A percentile compares a stretch with the other conserved stretches of the same genome.
Conservation (phyloP, 1,140 invertebrate genomes). For the Halictus rubicundus region DNA sequence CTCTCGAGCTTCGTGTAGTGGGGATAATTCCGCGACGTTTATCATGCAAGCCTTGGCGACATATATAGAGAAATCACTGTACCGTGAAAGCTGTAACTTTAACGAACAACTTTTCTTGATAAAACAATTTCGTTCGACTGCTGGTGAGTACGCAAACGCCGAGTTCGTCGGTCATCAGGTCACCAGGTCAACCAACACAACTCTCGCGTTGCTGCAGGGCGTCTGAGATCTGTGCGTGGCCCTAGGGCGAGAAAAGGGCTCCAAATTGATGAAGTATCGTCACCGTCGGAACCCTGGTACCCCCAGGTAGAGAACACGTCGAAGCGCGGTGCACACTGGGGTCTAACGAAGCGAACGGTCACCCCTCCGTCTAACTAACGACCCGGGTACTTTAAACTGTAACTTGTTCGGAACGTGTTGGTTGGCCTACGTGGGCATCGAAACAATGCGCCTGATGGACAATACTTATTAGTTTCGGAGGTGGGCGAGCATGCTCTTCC, state of each 20-base stretch:
- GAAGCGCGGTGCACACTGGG: neutral
- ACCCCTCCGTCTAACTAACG: conserved; percentile 44
- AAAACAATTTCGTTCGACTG: no score
- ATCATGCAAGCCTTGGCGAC: no score
- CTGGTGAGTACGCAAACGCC: no score
- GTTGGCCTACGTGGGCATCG: conserved; percentile 66
- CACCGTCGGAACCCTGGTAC: neutral
- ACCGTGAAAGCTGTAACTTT: no score
- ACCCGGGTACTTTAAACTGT: conserved; percentile 57
- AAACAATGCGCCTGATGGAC: conserved; percentile 73
- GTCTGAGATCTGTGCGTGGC: no score
- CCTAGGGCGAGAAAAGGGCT: neutral
- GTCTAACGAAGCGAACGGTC: conserved; percentile 47
- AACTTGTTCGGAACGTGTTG: conserved; percentile 62
- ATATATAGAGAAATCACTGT: no score
- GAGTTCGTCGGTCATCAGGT: no score
- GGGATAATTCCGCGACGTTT: no score
- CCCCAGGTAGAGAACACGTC: neutral
- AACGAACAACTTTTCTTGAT: no score
- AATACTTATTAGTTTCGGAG: conserved; percentile 74
- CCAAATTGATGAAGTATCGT: neutral
- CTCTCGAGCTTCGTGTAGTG: no score
- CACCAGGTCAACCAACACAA: no score
- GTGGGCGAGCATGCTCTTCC: conserved; percentile 68
- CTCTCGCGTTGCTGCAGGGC: no score